Evolutionary conservation across 1,140 invertebrate species (phyloP).

Genomic region (Coenobita brevimanus): DNA sequence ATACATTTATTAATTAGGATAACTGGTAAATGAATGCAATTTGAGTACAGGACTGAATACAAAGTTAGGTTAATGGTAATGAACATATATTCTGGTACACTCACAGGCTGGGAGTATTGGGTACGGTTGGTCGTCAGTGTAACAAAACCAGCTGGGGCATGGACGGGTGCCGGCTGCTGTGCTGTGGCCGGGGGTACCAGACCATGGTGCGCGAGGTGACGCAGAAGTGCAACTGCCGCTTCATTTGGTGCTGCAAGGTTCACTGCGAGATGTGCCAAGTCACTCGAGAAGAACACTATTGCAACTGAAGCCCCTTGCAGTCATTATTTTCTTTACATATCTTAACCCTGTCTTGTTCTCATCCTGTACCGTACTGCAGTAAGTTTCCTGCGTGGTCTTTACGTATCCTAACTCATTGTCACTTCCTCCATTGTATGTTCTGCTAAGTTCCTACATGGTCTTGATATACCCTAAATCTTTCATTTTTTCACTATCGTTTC

Average conservation of each 20-base stretch:
- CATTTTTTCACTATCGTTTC: too few species aligned
- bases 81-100: conserved; percentile 71
- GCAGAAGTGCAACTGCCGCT: conserved; percentile 94
- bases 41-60: not conserved
- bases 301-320: conserved; percentile 54
- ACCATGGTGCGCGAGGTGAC: conserved; percentile 87
- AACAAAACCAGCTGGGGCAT: conserved; percentile 85
- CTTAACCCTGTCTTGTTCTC: not conserved
- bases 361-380: not conserved
- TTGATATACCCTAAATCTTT: too few species aligned
- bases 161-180: conserved; percentile 88
- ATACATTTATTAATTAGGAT: too few species aligned
- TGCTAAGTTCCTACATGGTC: too few species aligned
- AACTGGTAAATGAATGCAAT: not conserved
- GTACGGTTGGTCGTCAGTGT: conserved; percentile 88
- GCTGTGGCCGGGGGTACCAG: conserved; percentile 93
- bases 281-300: conserved; percentile 61
- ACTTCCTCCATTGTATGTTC: too few species aligned
- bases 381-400: too few species aligned
- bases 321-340: not conserved
- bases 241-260: conserved; percentile 95
- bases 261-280: conserved; percentile 85
- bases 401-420: too few species aligned
- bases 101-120: conserved; percentile 75
- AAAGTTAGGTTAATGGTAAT: not conserved